Base-by-base conservation (phyloP, 2,797 vertebrate genomes). In the Galaxias olidus region DNA sequence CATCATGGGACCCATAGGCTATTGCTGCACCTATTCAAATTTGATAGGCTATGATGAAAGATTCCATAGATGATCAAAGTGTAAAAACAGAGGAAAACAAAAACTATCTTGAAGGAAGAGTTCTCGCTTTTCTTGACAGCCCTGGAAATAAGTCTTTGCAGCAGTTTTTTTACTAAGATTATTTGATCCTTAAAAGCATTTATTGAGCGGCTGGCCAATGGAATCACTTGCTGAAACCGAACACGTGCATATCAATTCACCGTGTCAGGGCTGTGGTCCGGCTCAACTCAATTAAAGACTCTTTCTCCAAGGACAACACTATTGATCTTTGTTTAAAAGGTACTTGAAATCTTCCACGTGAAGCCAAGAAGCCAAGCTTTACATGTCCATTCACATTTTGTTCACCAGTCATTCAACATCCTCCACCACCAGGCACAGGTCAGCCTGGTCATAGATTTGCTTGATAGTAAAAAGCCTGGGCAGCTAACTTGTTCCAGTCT, bases 171-270 rank as follows among this genome's bases (percentile, higher is more conserved):
- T 69, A 74, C 76, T 68, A 71, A 76, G 80, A 75, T 82, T 89
- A 87, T 85, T 86, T 82, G 30, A 79, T 82, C 71, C 84, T 85
- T 86, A 87, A 90, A 81, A 71, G 84, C 65, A 72, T 86, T 86
- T 85, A 92, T 92, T 86, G 88, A 92, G 82, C 80, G 84, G 86
- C 77, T 84, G 87, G 86, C 86, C 85, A 83, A 86, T 88, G 84
- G 85, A 89, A 90, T 89, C 60, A 75, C 90, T 85, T 84, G 87
- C 89, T 90, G 87, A 91, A 90, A 78, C 82, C 78, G 78, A 75
- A 78, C 84, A 74, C 85, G 87, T 88, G 84, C 90, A 90, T 90
- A 90, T 86, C 87, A 88, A 89, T 88, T 84, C 78, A 87, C 86
- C 84, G 69, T 63, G 61, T 73, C 56, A 73, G 72, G 72, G 66